Evolutionary conservation across 2,797 vertebrate species (phyloP).

Genomic region (Molossus alvarezi): DNA sequence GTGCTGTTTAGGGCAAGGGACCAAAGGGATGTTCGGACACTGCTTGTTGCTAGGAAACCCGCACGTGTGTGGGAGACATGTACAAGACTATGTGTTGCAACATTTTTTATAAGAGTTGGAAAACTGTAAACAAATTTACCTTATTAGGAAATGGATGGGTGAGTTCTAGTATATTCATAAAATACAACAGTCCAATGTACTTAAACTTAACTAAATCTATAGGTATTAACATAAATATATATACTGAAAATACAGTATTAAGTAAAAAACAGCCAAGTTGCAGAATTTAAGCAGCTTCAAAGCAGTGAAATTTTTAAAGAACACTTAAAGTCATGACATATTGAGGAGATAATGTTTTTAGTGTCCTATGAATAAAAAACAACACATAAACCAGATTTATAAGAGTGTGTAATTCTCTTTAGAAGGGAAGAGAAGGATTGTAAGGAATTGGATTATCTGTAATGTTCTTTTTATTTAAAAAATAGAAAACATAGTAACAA

Average conservation of each 20-base stretch:
- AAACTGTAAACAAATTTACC: not conserved
- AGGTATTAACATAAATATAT: not conserved
- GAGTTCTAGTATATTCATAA: not conserved
- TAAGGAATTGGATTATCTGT: slow-evolving; percentile 20
- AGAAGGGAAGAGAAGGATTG: not conserved
- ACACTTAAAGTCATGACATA: not conserved
- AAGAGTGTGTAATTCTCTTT: not conserved
- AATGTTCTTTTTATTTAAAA: not conserved
- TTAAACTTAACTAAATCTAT: not conserved
- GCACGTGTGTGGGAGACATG: not conserved
- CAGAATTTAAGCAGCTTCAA: slow-evolving; percentile 34
- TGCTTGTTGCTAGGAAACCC: not conserved
- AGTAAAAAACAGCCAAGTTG: not conserved
- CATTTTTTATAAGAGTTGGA: not conserved
- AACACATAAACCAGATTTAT: not conserved
- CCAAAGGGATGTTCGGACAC: not conserved
- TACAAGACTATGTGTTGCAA: not conserved
- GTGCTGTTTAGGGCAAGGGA: not conserved
- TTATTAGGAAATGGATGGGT: slow-evolving; percentile 22
- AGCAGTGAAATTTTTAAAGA: not conserved
- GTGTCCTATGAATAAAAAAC: not conserved
- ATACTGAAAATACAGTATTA: not conserved
- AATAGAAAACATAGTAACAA: not conserved
- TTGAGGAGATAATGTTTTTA: not conserved
- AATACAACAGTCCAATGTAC: not conserved